Percentiles rank a stretch among this genome's conserved stretches.
Evolutionary conservation across 2,797 vertebrate genomes (phyloP).

Genomic region (Semotilus atromaculatus): DNA sequence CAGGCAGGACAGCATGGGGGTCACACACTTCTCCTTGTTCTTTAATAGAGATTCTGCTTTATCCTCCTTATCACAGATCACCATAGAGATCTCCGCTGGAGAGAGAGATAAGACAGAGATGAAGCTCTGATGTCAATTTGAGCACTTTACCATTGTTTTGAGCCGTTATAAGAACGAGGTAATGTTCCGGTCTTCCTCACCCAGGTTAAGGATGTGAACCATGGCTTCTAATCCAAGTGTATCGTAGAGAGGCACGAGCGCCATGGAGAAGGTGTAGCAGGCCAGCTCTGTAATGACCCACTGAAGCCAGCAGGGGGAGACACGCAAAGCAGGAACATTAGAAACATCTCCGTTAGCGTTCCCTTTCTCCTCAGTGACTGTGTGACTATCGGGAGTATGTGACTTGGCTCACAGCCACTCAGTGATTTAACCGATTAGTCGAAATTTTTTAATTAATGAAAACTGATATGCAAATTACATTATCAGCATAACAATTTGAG

Average conservation of each 20-base stretch:
- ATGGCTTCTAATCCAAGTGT: constrained; percentile 81
- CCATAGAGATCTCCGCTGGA: constrained; percentile 79
- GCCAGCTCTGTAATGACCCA: constrained; percentile 82
- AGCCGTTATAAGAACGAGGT: background rate
- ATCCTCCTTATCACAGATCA: constrained; percentile 81
- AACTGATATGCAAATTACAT: background rate
- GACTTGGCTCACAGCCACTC: background rate
- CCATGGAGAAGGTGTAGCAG: constrained; percentile 84
- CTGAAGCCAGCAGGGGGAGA: constrained; percentile 80
- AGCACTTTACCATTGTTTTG: background rate
- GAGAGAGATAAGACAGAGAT: background rate
- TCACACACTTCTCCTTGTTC: constrained; percentile 78
- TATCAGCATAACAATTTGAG: background rate
- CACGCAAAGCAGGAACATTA: constrained; percentile 62
- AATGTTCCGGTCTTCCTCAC: constrained; percentile 66
- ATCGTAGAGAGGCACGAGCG: constrained; percentile 81
- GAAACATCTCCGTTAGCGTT: background rate
- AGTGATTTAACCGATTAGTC: background rate
- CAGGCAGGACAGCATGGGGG: constrained; percentile 75
- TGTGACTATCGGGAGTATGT: background rate
- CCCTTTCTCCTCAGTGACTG: background rate
- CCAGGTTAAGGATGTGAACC: constrained; percentile 81
- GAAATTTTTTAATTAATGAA: background rate
- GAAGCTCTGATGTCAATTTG: background rate
- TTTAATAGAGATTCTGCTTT: constrained; percentile 74